These are phyloP conservation scores for Macaca fascicularis DNA, from an alignment of 2,113 vertebrate species.

Conservation along the genomic window T2T-MFA8v1.1 NC_088378.1:150990501-150991000, in stretches of 20 bases:
- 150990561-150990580: no score
- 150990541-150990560: no score
- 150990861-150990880: not conserved
- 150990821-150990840: not conserved
- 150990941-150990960: not conserved
- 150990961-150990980: not conserved
- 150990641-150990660: no score
- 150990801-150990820: not conserved
- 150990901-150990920: rapidly evolving
- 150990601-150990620: no score
- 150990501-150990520: no score
- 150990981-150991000: not conserved
- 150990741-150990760: not conserved
- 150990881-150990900: not conserved
- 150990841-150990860: not conserved
- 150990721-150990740: no score
- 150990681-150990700: no score
- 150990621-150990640: no score
- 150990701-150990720: no score
- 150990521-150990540: no score
- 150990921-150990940: not conserved
- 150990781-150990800: not conserved
- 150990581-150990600: no score
- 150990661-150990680: no score
- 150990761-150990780: not conserved